Base-by-base conservation (phyloP, 2,797 vertebrate species). In the Hippoglossus hippoglossus region DNA sequence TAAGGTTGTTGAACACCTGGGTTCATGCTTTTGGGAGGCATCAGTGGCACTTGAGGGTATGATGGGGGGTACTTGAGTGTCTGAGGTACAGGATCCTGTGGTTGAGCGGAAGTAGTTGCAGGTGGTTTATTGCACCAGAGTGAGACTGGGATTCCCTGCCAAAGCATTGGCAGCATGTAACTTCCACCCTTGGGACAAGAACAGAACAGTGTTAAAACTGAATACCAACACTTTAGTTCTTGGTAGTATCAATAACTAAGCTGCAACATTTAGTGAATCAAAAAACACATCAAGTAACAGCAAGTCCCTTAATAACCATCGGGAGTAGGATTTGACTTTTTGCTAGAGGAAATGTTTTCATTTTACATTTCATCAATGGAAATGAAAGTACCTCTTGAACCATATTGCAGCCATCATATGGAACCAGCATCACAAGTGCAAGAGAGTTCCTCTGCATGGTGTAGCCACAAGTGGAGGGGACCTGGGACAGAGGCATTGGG, bases 401-500 rank as follows among this genome's bases (percentile, higher is more conserved):
- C 22, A 91, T 57, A 51, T 81, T 81, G 74, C 91, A 93, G 47
- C 88, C 89, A 71, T 75, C 39, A 70, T 80, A 93, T 3, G 91
- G 88, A 62, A 85, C 77, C 10, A 59, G 8, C 77, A 92, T 44
- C 6, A 76, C 19, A 3, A 93, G 68, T 1, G 50, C 69, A 34
- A 80, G 9, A 0, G 82, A 5, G 59, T 83, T 86, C 21, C 18
- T 80, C 5, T 80, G 74, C 55, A 88, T 80, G 46, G 1, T 87
- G 75, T 91, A 93, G 67, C 89, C 89, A 85, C 92, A 93, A 28
- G 31, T 53, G 21, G 68, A 7, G 55, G 91, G 89, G 36, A 92
- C 50, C 7, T 83, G 65, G 31, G 82, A 57, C 16, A 93, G 25
- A 47, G 81, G 80, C 36, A 87, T 3, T 12, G 71, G 50, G 3